Evolutionary conservation across 2,888 invertebrate species (phyloP).

Genomic region (Panopea generosa): DNA sequence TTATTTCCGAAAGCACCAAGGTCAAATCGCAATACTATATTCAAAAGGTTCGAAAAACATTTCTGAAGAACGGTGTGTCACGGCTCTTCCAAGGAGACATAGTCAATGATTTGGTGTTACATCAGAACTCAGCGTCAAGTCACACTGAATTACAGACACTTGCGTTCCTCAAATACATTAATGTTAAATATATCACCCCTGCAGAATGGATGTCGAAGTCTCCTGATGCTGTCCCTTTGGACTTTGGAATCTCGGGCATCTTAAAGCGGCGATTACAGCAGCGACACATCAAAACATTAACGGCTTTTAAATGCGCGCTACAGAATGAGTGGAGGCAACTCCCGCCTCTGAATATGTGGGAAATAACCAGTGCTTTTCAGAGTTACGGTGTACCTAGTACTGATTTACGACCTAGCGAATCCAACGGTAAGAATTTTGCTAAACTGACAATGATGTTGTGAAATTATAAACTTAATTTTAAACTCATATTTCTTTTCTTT

Average conservation of each 20-base stretch:
- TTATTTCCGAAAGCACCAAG: constrained; percentile 6
- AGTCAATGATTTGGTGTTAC: constrained; percentile 22
- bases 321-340: too few species aligned
- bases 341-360: too few species aligned
- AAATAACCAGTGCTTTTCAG: too few species aligned
- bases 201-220: constrained; percentile 32
- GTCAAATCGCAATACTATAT: neutral
- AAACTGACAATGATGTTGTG: too few species aligned
- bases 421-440: too few species aligned
- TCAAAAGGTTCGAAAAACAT: neutral
- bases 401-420: too few species aligned
- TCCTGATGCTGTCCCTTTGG: constrained; percentile 23
- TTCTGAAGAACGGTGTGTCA: neutral
- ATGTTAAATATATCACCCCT: constrained; percentile 9
- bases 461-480: too few species aligned
- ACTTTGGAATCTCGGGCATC: constrained; percentile 31
- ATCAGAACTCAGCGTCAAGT: constrained; percentile 25
- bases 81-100: neutral
- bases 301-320: neutral
- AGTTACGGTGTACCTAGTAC: too few species aligned
- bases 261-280: neutral
- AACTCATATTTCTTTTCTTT: too few species aligned
- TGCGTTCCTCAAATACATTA: constrained; percentile 4
- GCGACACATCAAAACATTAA: neutral
- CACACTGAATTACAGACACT: constrained; percentile 22